These are phyloP conservation scores for Tetramorium bicarinatum DNA, from an alignment of 2,888 invertebrate species.

Conservation along the genomic window DNA sequence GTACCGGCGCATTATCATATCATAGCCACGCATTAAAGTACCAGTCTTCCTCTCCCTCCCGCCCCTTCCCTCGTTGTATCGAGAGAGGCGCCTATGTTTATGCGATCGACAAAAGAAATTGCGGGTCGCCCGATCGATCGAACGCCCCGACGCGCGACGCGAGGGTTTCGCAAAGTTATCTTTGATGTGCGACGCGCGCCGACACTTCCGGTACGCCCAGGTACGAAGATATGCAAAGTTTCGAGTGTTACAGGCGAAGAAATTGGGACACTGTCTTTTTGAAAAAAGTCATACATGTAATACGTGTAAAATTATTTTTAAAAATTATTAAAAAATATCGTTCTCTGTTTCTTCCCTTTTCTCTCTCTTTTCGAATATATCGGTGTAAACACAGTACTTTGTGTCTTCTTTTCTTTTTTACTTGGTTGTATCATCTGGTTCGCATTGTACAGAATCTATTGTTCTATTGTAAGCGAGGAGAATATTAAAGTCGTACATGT, in stretches of 20 bases:
- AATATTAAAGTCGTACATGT: conserved; percentile 33
- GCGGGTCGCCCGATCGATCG: conserved; percentile 65
- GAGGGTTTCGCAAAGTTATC: conserved; percentile 1
- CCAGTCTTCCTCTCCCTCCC: conserved; percentile 64
- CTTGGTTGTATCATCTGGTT: not conserved
- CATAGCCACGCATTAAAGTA: conserved; percentile 81
- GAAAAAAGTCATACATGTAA: not conserved
- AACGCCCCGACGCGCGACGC: conserved; percentile 51
- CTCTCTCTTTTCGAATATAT: not conserved
- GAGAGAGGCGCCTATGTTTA: conserved; percentile 79
- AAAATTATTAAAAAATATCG: not conserved
- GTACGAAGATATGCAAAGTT: conserved; percentile 17
- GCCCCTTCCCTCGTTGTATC: conserved; percentile 64
- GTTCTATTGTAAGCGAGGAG: conserved; percentile 51
- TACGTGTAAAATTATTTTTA: not conserved
- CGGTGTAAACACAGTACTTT: not conserved
- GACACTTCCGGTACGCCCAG: conserved; percentile 39
- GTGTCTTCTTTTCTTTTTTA: not conserved
- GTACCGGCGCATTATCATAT: conserved; percentile 80
- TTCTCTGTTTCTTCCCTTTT: not conserved
- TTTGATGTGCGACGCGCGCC: conserved; percentile 39
- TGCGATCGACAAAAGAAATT: conserved; percentile 60
- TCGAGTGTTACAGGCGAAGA: not conserved
- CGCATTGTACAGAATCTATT: conserved; percentile 37
- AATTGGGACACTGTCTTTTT: not conserved